A percentile compares a stretch with the other conserved stretches of the same genome.
phyloP scores from a whole-genome alignment of 1,140 invertebrate species.

The Drosophila guanche region DNA sequence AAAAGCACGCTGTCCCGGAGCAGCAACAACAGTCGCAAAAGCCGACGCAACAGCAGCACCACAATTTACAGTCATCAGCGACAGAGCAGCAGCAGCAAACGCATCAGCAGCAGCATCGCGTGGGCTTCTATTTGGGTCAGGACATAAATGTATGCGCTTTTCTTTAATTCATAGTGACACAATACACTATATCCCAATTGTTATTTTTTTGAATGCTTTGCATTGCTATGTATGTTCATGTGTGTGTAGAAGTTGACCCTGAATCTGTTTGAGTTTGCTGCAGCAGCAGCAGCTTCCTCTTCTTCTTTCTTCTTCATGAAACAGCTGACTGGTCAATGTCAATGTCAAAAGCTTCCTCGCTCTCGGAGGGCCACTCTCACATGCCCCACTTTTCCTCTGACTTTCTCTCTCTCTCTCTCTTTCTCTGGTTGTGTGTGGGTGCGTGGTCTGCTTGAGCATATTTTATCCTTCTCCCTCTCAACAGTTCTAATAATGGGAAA shows the following conservation, averaged over 20 bases:
- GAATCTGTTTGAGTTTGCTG: slow-evolving; percentile 31
- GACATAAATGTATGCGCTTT: slow-evolving; percentile 85
- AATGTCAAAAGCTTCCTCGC: slow-evolving; percentile 49
- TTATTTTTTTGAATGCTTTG: background rate
- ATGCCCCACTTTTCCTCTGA: background rate
- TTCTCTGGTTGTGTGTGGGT: slow-evolving; percentile 4
- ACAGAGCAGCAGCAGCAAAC: slow-evolving; percentile 84
- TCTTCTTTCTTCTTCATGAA: background rate
- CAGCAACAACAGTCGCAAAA: slow-evolving; percentile 49
- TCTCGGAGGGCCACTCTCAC: slow-evolving; percentile 1
- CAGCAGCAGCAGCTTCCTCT: slow-evolving; percentile 33
- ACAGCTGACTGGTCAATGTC: slow-evolving; percentile 57
- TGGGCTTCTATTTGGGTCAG: slow-evolving; percentile 88
- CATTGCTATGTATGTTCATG: background rate
- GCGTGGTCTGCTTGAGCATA: background rate
- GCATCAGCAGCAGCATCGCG: slow-evolving; percentile 86
- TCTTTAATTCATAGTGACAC: slow-evolving; percentile 8
- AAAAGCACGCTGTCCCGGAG: background rate
- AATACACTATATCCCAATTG: background rate
- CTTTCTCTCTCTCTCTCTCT: slow-evolving; percentile 1
- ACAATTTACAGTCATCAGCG: slow-evolving; percentile 80
- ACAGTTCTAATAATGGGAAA: slow-evolving; percentile 49
- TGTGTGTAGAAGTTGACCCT: slow-evolving; percentile 17
- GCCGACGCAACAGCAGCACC: slow-evolving; percentile 83
- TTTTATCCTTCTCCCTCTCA: background rate